These are phyloP conservation scores for Hydrolagus affinis DNA, from an alignment of 2,113 vertebrate genomes.

Conservation along the genomic window DNA sequence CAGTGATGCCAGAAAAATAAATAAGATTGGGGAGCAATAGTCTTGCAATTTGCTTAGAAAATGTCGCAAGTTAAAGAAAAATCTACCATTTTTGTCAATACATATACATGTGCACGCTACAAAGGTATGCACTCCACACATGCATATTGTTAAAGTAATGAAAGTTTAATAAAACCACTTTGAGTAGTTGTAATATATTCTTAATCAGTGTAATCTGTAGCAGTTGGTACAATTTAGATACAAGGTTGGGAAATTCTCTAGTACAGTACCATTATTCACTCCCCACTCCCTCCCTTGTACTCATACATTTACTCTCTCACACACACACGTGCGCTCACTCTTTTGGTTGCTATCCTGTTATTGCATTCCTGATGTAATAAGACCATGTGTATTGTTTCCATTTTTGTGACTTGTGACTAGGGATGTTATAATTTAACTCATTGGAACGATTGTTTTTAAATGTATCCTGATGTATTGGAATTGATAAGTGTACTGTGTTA, in stretches of 20 bases:
- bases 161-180: neutral
- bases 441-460: neutral
- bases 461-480: slow-evolving; percentile 2
- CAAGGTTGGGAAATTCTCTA: neutral
- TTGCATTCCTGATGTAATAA: neutral
- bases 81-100: neutral
- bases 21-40: neutral
- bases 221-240: neutral
- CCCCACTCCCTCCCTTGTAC: no score
- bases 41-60: neutral
- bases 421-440: neutral
- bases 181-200: neutral
- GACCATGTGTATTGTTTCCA: neutral
- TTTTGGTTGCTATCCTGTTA: neutral
- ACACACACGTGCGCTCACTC: no score
- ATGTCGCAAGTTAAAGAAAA: neutral
- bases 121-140: neutral
- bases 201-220: neutral
- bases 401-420: neutral
- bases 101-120: neutral
- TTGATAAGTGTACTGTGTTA: neutral
- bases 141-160: neutral
- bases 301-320: no score
- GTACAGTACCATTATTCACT: neutral
- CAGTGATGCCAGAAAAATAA: neutral